These are phyloP conservation scores for Eurosta solidaginis DNA, from an alignment of 1,140 invertebrate species.

Conservation along the genomic window DNA sequence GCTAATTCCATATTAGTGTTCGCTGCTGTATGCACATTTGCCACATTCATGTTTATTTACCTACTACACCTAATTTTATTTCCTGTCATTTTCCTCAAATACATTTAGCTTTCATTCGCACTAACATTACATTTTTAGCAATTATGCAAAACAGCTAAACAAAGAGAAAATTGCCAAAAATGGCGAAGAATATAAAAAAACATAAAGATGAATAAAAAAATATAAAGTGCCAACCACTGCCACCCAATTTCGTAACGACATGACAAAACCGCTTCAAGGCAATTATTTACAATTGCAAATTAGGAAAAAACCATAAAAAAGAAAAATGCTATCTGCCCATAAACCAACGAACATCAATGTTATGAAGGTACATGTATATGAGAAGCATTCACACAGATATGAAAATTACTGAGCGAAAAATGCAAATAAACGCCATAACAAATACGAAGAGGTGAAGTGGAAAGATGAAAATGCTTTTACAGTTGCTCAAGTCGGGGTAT, in stretches of 20 bases:
- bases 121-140: constrained; percentile 18
- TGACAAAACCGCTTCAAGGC: constrained; percentile 59
- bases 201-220: background rate
- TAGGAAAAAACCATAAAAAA: constrained; percentile 38
- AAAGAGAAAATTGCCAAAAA: constrained; percentile 21
- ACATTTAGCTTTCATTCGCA: background rate
- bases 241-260: constrained; percentile 59
- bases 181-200: background rate
- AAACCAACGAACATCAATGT: background rate
- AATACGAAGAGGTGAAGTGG: background rate
- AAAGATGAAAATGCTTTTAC: background rate
- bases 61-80: background rate
- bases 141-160: constrained; percentile 23
- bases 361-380: background rate
- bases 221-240: constrained; percentile 59
- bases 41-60: no score
- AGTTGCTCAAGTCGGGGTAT: no score
- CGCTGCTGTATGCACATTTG: no score
- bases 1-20: no score
- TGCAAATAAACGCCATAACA: constrained; percentile 19
- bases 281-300: constrained; percentile 59
- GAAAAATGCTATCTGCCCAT: background rate
- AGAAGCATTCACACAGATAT: background rate
- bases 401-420: constrained; percentile 14
- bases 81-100: no score